A percentile compares a stretch with the other conserved stretches of the same genome.
Conservation (phyloP, 2,113 vertebrate genomes). For the Callaeas wilsoni region DNA sequence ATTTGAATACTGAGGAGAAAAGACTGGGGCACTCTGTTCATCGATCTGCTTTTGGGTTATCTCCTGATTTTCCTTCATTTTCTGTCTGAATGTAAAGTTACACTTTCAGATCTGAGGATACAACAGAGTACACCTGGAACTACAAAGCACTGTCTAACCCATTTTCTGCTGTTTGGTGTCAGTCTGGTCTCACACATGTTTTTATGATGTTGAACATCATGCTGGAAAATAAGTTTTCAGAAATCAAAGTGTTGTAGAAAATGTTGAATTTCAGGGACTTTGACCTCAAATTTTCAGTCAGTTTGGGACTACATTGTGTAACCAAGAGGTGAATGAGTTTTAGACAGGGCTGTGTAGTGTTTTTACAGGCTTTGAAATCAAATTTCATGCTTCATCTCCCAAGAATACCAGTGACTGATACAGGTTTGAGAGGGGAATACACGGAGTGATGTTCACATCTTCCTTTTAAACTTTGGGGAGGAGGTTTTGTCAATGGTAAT, state of each 20-base stretch:
- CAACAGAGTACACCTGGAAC: neutral
- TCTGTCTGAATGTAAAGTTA: neutral
- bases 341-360: neutral
- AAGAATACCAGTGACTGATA: neutral
- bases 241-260: neutral
- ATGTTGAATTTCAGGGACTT: neutral
- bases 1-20: neutral
- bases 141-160: neutral
- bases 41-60: neutral
- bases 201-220: neutral
- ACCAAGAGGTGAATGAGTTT: neutral
- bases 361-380: neutral
- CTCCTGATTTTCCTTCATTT: neutral
- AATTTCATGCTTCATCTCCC: neutral
- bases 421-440: neutral
- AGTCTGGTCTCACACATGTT: neutral
- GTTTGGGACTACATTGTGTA: neutral
- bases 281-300: neutral
- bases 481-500: neutral
- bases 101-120: neutral
- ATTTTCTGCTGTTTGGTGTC: neutral
- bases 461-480: neutral
- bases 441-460: neutral
- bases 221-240: neutral
- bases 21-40: neutral